A percentile compares a stretch with the other conserved stretches of the same genome.
Evolutionary conservation across 2,113 vertebrate genomes (phyloP).

Genomic region (Bucco capensis): DNA sequence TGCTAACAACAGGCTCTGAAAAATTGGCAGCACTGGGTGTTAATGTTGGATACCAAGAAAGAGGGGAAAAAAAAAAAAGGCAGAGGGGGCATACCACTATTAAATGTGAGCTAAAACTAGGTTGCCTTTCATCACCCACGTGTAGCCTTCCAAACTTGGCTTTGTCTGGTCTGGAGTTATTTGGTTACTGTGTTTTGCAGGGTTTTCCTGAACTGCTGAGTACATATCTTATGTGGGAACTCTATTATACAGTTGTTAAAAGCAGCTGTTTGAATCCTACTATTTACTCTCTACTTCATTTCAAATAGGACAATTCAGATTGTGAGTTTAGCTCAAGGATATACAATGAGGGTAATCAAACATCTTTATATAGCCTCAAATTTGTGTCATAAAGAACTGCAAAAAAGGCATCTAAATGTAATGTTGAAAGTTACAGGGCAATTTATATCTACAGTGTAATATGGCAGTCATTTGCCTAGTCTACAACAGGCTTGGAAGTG

Average conservation of each 20-base stretch:
- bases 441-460: conserved; percentile 18
- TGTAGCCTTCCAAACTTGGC: not conserved
- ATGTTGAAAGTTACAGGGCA: not conserved
- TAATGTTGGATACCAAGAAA: not conserved
- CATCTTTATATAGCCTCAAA: conserved; percentile 15
- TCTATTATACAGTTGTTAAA: conserved; percentile 25
- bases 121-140: not conserved
- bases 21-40: not conserved
- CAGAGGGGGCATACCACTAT: fast-evolving
- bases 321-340: conserved; percentile 26
- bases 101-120: not conserved
- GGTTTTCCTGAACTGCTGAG: not conserved
- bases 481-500: not conserved
- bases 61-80: not conserved
- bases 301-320: conserved; percentile 14
- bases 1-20: not conserved
- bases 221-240: not conserved
- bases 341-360: conserved; percentile 49
- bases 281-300: not conserved
- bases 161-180: not conserved
- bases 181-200: not conserved
- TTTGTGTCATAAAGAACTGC: conserved; percentile 37
- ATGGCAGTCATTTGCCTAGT: not conserved
- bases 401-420: conserved; percentile 25
- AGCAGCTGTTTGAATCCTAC: conserved; percentile 12